Evolutionary conservation across 2,888 invertebrate genomes (phyloP), one percentile per base, ranked within the genome.

Genomic region (Diploptera punctata): DNA sequence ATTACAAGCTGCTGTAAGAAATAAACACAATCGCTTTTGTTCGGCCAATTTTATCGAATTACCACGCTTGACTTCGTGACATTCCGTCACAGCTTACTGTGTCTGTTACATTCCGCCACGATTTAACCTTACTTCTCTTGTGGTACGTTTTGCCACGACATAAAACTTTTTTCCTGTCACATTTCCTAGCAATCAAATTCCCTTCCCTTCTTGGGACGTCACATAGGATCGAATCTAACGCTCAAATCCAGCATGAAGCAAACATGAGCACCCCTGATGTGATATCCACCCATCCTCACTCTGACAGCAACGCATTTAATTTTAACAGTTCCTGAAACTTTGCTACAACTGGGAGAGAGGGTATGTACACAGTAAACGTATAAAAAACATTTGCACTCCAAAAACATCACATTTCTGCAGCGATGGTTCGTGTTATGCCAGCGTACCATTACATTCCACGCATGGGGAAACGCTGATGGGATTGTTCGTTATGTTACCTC

Each of bases 241-340:
- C 7, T 33, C 10, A 5, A 33, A 33, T 10, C 33, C 33, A 33
- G 7, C 33, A 33, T 33, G 33, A 33, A 33, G 33, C 4, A 54
- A 2, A 13, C 5, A 9, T 54, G 54, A 4, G 24, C 54, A 54
- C 54, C 54, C 54, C 54, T 54, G 24, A 24, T 2, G 54, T 7
- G 9, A 21, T 24, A 54, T 13, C 21, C 19, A 49, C 26, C 19
- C 26, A 21, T 5, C 54, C 10, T 3, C 18, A 7, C n/a, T 18
- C 26, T 54, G 21, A 54, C 54, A 24, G 24, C 54, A 54, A 13
- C 54, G 26, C 54, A 24, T 54, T 54, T 54, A 54, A 54, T 54
- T 54, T 54, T 13, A 54, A 10, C 54, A 54, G 24, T 24, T 54
- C 26, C 54, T 54, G 54, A 52, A 52, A 52, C 52, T 52, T 52